phyloP scores from a whole-genome alignment of 2,888 invertebrate genomes.

The Mylabris sibirica region DNA sequence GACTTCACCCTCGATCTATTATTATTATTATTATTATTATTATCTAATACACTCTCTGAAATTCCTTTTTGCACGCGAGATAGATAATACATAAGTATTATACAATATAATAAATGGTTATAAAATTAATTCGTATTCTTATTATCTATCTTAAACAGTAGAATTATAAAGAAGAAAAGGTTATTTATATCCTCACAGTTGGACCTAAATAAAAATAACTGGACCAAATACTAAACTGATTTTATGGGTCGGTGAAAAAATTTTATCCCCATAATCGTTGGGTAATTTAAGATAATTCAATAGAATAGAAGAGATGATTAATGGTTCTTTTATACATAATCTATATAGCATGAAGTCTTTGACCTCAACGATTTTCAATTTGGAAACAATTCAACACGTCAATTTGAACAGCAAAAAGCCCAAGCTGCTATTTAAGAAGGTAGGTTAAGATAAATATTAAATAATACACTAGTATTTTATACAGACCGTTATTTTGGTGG shows the following conservation, averaged over 20 bases:
- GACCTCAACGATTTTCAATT: background rate
- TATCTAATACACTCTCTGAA: constrained; percentile 38
- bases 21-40: constrained; percentile 25
- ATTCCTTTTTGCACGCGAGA: constrained; percentile 37
- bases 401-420: too few relatives aligned
- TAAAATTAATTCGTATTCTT: constrained; percentile 34
- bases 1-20: constrained; percentile 39
- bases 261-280: background rate
- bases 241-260: constrained; percentile 20
- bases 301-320: background rate
- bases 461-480: background rate
- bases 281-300: constrained; percentile 14
- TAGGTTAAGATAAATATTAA: background rate
- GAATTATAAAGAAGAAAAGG: background rate
- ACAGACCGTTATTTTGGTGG: background rate
- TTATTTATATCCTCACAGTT: constrained; percentile 20
- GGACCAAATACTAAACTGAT: constrained; percentile 18
- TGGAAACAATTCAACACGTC: background rate
- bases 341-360: background rate
- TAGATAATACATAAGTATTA: background rate
- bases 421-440: background rate
- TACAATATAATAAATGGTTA: constrained; percentile 38
- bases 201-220: constrained; percentile 9
- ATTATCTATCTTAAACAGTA: background rate
- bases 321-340: constrained; percentile 5